Evolutionary conservation across 37 sponge, comb jelly and placozoan species (phyloP), one percentile per base, ranked within the genome.

Genomic region (Petrosia ficiformis): DNA sequence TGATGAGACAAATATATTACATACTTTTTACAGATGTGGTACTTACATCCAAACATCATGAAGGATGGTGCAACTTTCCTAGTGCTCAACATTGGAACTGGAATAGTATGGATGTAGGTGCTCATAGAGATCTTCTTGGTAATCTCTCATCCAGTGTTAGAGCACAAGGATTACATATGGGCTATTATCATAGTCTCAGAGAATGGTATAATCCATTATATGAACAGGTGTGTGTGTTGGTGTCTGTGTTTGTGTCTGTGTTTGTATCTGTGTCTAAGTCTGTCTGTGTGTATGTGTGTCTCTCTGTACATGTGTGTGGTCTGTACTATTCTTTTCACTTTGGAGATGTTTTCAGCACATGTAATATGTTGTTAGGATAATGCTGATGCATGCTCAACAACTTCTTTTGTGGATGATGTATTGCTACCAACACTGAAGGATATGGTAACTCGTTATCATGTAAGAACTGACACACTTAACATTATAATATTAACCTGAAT

Each of bases 131-230:
- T 39, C 82, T 90, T 4, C 83, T 90, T 22, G 87, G 82, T 24
- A 59, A 85, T 21, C 79, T 90, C 26, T 74, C 87, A 24, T 21
- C 42, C 58, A 90, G 90, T 72, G 90, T 90, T 28, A 57, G 81
- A 40, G 67, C 72, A 28, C 72, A 76, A 1, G 90, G 90, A 2
- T 73, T 90, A 6, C 70, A 59, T 41, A 90, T 90, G 90, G 92
- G 92, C 2, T 76, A 82, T 10, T 91, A 91, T 48, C 92, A 91
- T 76, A 87, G 88, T 72, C 79, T 91, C 38, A 77, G 88, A 42
- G 92, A 91, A 77, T 91, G 92, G 92, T 91, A 69, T 71, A 71
- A 91, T 57, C 92, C 92, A 22, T 67, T 86, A 19, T 91, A 87
- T 65, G 11, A 73, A 33, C 41, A 75, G 59, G 84, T 83, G 48